Percentiles rank a stretch among this genome's conserved stretches.
phyloP scores from a whole-genome alignment of 1,140 invertebrate species.

The Amyelois transitella region DNA sequence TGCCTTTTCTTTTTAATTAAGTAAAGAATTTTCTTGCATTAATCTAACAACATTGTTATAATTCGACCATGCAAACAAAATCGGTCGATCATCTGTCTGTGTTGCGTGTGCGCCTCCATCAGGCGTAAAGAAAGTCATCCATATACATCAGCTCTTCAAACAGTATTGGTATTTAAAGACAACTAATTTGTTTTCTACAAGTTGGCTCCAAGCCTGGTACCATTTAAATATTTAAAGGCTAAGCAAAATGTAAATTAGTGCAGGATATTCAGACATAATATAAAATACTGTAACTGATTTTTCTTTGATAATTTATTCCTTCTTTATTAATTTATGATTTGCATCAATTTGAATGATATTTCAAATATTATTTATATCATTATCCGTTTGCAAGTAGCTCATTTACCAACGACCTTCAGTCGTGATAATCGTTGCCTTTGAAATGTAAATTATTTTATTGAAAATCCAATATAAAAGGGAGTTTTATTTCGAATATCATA shows the following conservation, averaged over 20 bases:
- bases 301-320: too few species aligned
- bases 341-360: too few species aligned
- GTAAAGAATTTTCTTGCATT: background rate
- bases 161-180: constrained; percentile 13
- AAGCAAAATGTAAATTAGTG: too few species aligned
- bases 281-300: too few species aligned
- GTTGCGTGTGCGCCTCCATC: constrained; percentile 22
- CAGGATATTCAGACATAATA: background rate
- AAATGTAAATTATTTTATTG: constrained; percentile 8
- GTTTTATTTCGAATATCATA: constrained; percentile 2
- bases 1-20: background rate
- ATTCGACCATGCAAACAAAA: background rate
- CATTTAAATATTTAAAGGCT: background rate
- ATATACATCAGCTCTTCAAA: constrained; percentile 23
- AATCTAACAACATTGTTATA: background rate
- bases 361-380: constrained; percentile 3
- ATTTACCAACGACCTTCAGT: constrained; percentile 6
- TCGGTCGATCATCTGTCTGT: constrained; percentile 15
- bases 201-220: background rate
- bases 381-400: background rate
- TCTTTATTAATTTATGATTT: too few species aligned
- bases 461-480: background rate
- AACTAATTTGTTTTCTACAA: constrained; percentile 17
- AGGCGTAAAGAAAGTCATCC: constrained; percentile 32
- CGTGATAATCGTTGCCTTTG: constrained; percentile 6